Conservation (phyloP, 2,888 invertebrate species). For the Balanococcus diminutus region DNA sequence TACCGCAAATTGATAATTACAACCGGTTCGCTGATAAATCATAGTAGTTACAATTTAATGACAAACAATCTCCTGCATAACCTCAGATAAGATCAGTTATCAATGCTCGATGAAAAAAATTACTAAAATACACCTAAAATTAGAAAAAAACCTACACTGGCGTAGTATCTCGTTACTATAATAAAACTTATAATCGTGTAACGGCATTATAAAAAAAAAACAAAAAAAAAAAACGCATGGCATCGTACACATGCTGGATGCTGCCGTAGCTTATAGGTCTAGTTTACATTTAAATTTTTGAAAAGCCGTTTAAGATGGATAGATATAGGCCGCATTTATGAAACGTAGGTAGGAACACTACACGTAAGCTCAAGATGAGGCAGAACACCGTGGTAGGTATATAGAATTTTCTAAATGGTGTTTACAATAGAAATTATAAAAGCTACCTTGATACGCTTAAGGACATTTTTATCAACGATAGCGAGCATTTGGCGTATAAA, state of each 20-base stretch:
- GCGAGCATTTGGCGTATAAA: neutral
- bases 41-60: slow-evolving; percentile 34
- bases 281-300: slow-evolving; percentile 4
- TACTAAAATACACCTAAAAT: neutral
- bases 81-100: neutral
- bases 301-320: neutral
- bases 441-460: slow-evolving; percentile 19
- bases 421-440: slow-evolving; percentile 26
- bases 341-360: neutral
- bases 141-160: slow-evolving; percentile 6
- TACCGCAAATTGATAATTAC: slow-evolving; percentile 26
- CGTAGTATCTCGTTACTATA: neutral
- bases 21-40: slow-evolving; percentile 26
- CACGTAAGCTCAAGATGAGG: neutral
- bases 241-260: neutral
- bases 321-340: neutral
- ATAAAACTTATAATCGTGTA: neutral
- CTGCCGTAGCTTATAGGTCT: no score
- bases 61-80: neutral
- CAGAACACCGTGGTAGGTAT: slow-evolving; percentile 33
- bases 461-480: slow-evolving; percentile 18
- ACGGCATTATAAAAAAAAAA: no score
- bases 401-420: slow-evolving; percentile 15
- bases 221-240: neutral
- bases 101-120: neutral